phyloP scores from a whole-genome alignment of 2,888 invertebrate genomes.

The Archips crataeganus region DNA sequence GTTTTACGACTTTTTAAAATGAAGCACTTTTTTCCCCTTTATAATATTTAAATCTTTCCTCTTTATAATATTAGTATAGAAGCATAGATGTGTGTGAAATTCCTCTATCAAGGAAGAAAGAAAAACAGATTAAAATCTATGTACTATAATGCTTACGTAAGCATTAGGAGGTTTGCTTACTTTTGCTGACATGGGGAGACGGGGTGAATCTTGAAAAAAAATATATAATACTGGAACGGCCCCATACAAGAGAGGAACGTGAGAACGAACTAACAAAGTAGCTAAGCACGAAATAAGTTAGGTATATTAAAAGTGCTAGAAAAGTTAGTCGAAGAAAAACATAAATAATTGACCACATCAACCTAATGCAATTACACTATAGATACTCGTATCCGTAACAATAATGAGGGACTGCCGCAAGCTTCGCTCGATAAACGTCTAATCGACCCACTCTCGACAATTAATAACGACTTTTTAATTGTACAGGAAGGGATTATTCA shows the following conservation, averaged over 20 bases:
- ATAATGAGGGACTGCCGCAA: slow-evolving; percentile 53
- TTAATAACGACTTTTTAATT: slow-evolving; percentile 66
- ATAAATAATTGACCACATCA: slow-evolving; percentile 31
- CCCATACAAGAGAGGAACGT: background rate
- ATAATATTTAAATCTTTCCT: no score
- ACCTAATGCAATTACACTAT: slow-evolving; percentile 23
- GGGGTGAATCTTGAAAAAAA: no score
- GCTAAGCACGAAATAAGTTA: background rate
- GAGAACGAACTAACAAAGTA: background rate
- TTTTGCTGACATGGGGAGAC: no score
- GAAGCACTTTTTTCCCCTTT: no score
- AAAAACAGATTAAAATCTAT: no score
- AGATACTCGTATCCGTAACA: slow-evolving; percentile 46
- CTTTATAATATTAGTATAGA: no score
- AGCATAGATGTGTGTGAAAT: no score
- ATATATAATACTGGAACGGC: no score
- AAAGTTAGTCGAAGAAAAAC: slow-evolving; percentile 12
- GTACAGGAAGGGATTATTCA: slow-evolving; percentile 69
- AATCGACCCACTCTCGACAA: slow-evolving; percentile 57
- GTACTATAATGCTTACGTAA: no score
- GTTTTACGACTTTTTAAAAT: no score
- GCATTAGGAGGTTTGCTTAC: no score
- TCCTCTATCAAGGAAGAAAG: no score
- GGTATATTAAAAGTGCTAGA: background rate
- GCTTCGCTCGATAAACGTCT: slow-evolving; percentile 35